Conservation (phyloP, 2,113 vertebrate genomes). For the Anser brachyrhynchus region DNA sequence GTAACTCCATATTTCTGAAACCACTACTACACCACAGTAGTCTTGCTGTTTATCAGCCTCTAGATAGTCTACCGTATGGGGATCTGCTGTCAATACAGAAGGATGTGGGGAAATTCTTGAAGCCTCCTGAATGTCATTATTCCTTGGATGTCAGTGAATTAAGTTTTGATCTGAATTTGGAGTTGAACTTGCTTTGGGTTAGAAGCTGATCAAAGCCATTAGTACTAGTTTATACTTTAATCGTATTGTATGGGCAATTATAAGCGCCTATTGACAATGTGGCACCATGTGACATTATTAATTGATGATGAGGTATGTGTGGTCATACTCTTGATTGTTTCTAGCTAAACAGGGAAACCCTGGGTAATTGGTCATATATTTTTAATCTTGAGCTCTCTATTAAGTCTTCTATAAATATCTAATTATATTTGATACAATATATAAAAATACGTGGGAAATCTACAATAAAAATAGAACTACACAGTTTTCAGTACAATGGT, state of each 20-base stretch:
- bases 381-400: not conserved
- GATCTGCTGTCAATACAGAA: not conserved
- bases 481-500: not conserved
- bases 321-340: not conserved
- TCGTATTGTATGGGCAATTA: fast-evolving
- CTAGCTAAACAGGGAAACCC: not conserved
- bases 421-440: not conserved
- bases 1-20: not conserved
- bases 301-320: not conserved
- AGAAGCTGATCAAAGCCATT: not conserved
- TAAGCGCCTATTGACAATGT: not conserved
- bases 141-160: not conserved
- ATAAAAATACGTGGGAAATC: not conserved
- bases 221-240: fast-evolving
- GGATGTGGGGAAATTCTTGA: not conserved
- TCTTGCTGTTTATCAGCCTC: not conserved
- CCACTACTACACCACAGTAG: not conserved
- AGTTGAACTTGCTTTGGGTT: not conserved
- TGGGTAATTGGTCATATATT: not conserved
- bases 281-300: not conserved
- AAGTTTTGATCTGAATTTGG: not conserved
- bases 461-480: not conserved
- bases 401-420: not conserved
- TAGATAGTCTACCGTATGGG: not conserved
- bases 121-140: not conserved